Percentiles rank a stretch among this genome's conserved stretches.
These are phyloP conservation scores for Acrossocheilus fasciatus DNA, from an alignment of 2,797 vertebrate genomes.

Conservation along the genomic window DNA sequence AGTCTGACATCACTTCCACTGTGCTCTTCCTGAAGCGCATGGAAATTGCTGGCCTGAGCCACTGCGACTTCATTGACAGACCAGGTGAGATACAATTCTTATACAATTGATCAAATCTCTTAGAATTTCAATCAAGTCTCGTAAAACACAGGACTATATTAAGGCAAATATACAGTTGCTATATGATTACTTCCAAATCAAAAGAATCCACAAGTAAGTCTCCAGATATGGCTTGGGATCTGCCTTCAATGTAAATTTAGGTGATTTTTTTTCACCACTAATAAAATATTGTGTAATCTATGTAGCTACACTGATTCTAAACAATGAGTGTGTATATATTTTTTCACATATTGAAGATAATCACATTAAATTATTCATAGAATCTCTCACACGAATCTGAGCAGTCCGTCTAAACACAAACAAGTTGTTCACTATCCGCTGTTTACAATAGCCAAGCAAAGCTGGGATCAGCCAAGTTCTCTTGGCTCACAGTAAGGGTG, in stretches of 20 bases:
- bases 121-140: not conserved
- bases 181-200: not conserved
- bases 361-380: not conserved
- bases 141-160: not conserved
- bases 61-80: constrained; percentile 86
- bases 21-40: constrained; percentile 91
- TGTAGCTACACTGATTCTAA: not conserved
- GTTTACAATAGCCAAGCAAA: constrained; percentile 54
- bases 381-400: not conserved
- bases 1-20: constrained; percentile 84
- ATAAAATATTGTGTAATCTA: not conserved
- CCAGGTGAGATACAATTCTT: constrained; percentile 77
- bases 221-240: not conserved
- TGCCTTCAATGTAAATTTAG: not conserved
- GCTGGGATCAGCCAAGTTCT: constrained; percentile 54
- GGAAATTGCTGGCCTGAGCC: constrained; percentile 86
- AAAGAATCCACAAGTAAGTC: not conserved
- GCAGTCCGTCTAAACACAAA: constrained; percentile 30
- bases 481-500: constrained; percentile 52
- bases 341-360: not conserved
- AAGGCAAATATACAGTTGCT: not conserved
- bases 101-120: not conserved
- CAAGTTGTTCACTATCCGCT: constrained; percentile 31
- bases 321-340: not conserved
- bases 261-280: not conserved